Evolutionary conservation across 2,113 vertebrate genomes (phyloP).

Genomic region (Erythrolamprus reginae): DNA sequence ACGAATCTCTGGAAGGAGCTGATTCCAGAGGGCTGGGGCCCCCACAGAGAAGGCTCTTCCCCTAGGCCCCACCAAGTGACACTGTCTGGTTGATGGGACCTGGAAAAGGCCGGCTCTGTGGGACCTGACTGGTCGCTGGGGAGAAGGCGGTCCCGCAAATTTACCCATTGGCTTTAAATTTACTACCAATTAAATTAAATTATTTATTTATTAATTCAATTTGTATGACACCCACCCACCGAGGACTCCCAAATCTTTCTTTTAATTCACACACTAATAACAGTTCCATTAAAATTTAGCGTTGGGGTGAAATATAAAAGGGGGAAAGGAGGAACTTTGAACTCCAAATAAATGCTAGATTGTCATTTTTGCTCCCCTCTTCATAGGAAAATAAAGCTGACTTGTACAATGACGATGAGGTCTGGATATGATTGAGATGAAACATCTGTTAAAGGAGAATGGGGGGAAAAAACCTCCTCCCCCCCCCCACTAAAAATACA

Average conservation of each 20-base stretch:
- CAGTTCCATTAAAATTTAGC: conserved; percentile 24
- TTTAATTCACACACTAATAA: conserved; percentile 51
- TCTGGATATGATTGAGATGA: conserved; percentile 59
- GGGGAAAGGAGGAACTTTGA: accelerated
- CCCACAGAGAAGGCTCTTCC: too few relatives aligned
- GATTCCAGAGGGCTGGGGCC: too few relatives aligned
- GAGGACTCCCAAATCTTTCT: too few relatives aligned
- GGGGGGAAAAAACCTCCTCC: not conserved
- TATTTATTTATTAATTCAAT: too few relatives aligned
- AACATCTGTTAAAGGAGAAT: conserved; percentile 61
- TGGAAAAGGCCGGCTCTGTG: too few relatives aligned
- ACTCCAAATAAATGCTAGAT: conserved; percentile 53
- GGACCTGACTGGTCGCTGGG: too few relatives aligned
- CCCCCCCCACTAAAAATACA: conserved; percentile 64
- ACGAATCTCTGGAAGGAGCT: too few relatives aligned
- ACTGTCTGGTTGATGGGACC: too few relatives aligned
- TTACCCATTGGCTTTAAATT: conserved; percentile 21
- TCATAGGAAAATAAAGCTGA: conserved; percentile 57
- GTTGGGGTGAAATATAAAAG: not conserved
- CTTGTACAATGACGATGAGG: conserved; percentile 60
- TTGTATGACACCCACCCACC: too few relatives aligned
- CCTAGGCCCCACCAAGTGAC: too few relatives aligned
- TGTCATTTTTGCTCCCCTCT: conserved; percentile 34
- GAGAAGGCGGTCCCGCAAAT: too few relatives aligned
- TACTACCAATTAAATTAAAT: too few relatives aligned